Conservation (phyloP, 2,888 invertebrate species). For the Empis stercorea region DNA sequence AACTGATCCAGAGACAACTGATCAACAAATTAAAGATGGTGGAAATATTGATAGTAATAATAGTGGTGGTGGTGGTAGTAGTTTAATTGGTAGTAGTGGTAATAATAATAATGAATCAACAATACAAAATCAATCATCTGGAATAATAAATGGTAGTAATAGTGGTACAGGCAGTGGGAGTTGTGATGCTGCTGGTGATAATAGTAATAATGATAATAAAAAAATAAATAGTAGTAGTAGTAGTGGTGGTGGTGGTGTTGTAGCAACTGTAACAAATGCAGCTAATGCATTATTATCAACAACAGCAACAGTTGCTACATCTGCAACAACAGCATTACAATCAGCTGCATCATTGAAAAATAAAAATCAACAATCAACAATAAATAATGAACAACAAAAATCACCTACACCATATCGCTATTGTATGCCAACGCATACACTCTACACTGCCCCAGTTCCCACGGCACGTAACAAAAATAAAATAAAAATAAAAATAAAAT, state of each 20-base stretch:
- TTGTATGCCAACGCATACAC: slow-evolving; percentile 49
- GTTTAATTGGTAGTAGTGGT: slow-evolving; percentile 5
- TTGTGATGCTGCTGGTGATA: slow-evolving; percentile 4
- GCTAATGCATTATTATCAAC: slow-evolving; percentile 9
- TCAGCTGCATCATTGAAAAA: slow-evolving; percentile 19
- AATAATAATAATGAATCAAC: background rate
- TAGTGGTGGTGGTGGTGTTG: slow-evolving; percentile 7
- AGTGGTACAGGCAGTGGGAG: background rate
- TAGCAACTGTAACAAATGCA: slow-evolving; percentile 7
- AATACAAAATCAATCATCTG: background rate
- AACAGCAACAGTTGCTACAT: slow-evolving; percentile 11
- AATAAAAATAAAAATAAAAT: background rate
- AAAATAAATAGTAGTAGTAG: slow-evolving; percentile 13
- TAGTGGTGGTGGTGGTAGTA: slow-evolving; percentile 12
- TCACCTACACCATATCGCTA: slow-evolving; percentile 39
- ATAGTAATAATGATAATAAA: slow-evolving; percentile 1
- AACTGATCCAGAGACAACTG: slow-evolving; percentile 23
- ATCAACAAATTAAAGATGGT: slow-evolving; percentile 12
- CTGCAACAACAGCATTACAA: slow-evolving; percentile 24
- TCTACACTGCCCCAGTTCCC: slow-evolving; percentile 46
- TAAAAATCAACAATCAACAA: slow-evolving; percentile 1
- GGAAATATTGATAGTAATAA: slow-evolving; percentile 11
- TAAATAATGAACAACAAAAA: slow-evolving; percentile 9
- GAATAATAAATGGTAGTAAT: background rate
- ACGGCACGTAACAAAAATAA: slow-evolving; percentile 41